Conservation (phyloP, 2,888 invertebrate genomes). For the Erynnis tages region DNA sequence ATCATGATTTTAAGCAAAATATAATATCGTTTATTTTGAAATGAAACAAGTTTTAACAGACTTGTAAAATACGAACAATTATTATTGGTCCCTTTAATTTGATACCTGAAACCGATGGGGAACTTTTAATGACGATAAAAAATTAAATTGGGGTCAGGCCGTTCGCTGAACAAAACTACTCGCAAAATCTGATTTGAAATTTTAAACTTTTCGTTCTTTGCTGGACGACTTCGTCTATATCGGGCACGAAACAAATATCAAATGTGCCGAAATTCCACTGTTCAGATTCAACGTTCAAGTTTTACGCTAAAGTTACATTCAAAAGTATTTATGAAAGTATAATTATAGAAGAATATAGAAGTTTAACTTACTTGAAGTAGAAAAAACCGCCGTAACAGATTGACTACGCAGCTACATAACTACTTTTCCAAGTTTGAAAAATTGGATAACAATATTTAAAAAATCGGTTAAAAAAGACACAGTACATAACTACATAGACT, state of each 20-base stretch:
- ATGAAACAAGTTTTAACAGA: too few species aligned
- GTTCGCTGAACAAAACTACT: conserved; percentile 15
- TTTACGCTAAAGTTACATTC: conserved; percentile 19
- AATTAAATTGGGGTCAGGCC: conserved; percentile 9
- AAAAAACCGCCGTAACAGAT: too few species aligned
- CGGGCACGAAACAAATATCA: conserved; percentile 20
- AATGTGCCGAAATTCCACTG: conserved; percentile 24
- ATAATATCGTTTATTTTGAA: too few species aligned
- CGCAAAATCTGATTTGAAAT: conserved; percentile 11
- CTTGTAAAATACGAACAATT: not conserved
- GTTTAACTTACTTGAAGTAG: conserved; percentile 11
- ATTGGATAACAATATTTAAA: too few species aligned
- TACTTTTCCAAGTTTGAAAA: too few species aligned
- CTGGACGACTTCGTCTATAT: not conserved
- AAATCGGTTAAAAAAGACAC: too few species aligned
- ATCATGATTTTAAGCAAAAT: too few species aligned
- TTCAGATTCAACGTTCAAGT: conserved; percentile 14
- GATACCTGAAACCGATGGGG: conserved; percentile 5
- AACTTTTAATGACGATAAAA: conserved; percentile 25
- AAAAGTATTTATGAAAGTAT: conserved; percentile 17
- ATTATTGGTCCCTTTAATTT: conserved; percentile 3
- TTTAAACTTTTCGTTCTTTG: conserved; percentile 22
- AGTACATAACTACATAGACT: too few species aligned
- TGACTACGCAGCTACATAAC: too few species aligned
- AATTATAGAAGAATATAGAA: conserved; percentile 23